These are phyloP conservation scores for Aix galericulata DNA, from an alignment of 2,113 vertebrate genomes.

Conservation along the genomic window DNA sequence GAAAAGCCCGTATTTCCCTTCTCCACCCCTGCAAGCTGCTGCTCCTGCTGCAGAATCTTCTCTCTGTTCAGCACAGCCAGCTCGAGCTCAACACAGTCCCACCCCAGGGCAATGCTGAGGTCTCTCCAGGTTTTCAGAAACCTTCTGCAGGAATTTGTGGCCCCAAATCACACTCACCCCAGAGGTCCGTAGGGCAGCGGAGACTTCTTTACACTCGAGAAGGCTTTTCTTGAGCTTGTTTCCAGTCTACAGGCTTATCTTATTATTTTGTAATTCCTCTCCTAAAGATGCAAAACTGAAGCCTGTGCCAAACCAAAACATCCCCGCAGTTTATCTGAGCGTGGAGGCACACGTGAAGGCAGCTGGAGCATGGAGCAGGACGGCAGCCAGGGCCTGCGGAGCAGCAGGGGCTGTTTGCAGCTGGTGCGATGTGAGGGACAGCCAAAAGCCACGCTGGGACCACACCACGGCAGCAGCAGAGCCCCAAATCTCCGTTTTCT, in stretches of 20 bases:
- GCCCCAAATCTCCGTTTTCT: background rate
- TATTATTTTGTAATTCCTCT: conserved; percentile 48
- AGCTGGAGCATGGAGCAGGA: background rate
- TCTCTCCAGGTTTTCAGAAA: background rate
- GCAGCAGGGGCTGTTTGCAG: background rate
- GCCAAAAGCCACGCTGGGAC: fast-evolving
- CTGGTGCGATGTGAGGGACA: fast-evolving
- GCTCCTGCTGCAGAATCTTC: background rate
- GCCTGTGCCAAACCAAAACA: conserved; percentile 62
- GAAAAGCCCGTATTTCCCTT: background rate
- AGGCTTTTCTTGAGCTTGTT: background rate
- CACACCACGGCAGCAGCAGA: background rate
- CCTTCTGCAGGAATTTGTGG: background rate
- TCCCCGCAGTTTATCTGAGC: background rate
- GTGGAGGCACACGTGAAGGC: background rate
- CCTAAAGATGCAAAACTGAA: conserved; percentile 37
- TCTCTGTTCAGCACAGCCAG: background rate
- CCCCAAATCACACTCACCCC: background rate
- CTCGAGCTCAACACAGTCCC: background rate
- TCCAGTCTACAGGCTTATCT: conserved; percentile 35
- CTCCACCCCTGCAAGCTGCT: background rate
- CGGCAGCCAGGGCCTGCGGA: background rate
- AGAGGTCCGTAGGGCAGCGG: background rate
- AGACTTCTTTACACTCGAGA: background rate
- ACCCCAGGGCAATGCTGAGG: background rate